phyloP scores from a whole-genome alignment of 2,888 invertebrate species.

The Apamea monoglypha region DNA sequence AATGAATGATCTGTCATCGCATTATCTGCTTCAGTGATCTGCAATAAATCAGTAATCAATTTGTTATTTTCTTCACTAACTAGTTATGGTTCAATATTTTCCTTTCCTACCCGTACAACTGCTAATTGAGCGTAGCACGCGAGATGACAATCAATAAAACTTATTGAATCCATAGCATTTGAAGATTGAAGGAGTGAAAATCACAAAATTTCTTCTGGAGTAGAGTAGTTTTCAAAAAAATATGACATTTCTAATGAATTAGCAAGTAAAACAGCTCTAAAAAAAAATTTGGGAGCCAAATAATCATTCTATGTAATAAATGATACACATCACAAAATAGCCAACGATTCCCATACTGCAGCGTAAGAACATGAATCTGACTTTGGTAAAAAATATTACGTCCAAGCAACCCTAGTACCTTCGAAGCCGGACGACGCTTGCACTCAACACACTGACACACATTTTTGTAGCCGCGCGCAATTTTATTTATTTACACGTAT shows the following conservation, averaged over 20 bases:
- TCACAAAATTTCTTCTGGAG: neutral
- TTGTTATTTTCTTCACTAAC: conserved; percentile 37
- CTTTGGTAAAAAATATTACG: conserved; percentile 14
- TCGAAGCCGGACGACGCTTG: conserved; percentile 69
- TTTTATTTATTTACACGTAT: conserved; percentile 85
- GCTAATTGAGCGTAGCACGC: conserved; percentile 37
- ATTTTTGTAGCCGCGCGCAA: conserved; percentile 79
- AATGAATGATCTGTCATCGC: conserved; percentile 33
- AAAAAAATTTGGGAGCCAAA: neutral
- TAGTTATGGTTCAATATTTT: conserved; percentile 32
- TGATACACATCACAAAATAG: neutral
- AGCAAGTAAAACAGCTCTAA: neutral
- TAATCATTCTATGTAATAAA: neutral
- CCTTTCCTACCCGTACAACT: neutral
- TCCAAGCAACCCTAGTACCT: conserved; percentile 66
- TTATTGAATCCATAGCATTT: neutral
- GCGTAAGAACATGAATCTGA: neutral
- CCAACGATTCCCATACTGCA: neutral
- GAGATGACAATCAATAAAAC: conserved; percentile 10
- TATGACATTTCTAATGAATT: neutral
- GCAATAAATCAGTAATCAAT: conserved; percentile 37
- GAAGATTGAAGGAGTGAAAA: neutral
- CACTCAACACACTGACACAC: conserved; percentile 85
- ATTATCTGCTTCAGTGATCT: conserved; percentile 38
- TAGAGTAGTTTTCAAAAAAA: neutral